phyloP scores from a whole-genome alignment of 2,888 invertebrate species.

The Psylliodes chrysocephalus region DNA sequence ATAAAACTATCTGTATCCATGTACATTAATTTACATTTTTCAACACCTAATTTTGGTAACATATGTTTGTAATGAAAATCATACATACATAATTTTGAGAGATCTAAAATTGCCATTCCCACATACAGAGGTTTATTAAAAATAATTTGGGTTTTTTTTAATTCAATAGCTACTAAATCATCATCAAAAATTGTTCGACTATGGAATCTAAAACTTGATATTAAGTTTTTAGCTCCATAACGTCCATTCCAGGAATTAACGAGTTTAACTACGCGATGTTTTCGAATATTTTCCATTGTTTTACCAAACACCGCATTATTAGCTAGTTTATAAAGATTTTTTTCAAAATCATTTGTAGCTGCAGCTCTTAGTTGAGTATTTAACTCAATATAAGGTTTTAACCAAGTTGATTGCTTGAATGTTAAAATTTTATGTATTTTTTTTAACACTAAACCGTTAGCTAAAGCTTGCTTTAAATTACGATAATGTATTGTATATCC shows the following conservation, averaged over 20 bases:
- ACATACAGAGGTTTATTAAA: conserved; percentile 43
- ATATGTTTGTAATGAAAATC: conserved; percentile 43
- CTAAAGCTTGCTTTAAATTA: conserved; percentile 49
- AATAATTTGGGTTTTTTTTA: conserved; percentile 34
- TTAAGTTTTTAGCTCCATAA: conserved; percentile 40
- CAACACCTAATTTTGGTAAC: conserved; percentile 20
- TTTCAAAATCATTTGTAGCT: conserved; percentile 42
- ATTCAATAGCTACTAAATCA: conserved; percentile 37
- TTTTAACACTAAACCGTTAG: conserved; percentile 42
- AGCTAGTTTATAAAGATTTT: conserved; percentile 2
- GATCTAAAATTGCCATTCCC: conserved; percentile 42
- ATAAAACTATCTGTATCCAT: conserved; percentile 32
- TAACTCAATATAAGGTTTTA: conserved; percentile 58
- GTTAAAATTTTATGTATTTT: conserved; percentile 56
- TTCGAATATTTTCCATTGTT: conserved; percentile 58
- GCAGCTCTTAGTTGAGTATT: conserved; percentile 56
- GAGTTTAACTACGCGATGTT: conserved; percentile 55
- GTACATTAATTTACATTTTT: conserved; percentile 36
- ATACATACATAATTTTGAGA: conserved; percentile 42
- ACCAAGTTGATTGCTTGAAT: conserved; percentile 58
- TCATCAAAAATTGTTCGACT: conserved; percentile 38
- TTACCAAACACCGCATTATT: conserved; percentile 52
- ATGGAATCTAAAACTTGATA: conserved; percentile 35
- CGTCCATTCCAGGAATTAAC: conserved; percentile 46
- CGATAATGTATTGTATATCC: conserved; percentile 44